Conservation (phyloP, 2,888 invertebrate species). For the Odontomyia ornata region DNA sequence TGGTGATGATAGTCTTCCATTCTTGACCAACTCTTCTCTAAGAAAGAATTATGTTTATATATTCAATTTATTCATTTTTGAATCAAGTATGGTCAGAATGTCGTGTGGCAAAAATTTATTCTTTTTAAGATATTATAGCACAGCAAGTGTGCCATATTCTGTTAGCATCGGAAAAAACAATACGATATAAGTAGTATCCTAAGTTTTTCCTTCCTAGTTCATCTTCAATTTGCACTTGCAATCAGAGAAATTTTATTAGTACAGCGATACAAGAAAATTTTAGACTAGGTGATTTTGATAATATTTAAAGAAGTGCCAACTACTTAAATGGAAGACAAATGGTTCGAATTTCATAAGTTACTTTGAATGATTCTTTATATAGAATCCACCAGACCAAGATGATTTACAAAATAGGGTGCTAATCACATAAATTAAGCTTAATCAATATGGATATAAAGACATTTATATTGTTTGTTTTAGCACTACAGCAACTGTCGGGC, state of each 20-base stretch:
- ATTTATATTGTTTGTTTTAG: too few species aligned
- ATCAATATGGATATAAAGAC: too few species aligned
- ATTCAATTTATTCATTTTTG: conserved; percentile 39
- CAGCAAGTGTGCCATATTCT: conserved; percentile 31
- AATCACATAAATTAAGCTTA: too few species aligned
- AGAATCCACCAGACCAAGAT: too few species aligned
- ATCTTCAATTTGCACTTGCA: not conserved
- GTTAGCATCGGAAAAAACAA: not conserved
- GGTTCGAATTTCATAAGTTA: too few species aligned
- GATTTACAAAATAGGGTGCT: too few species aligned
- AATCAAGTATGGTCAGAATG: conserved; percentile 25
- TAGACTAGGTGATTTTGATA: too few species aligned
- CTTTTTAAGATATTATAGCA: not conserved
- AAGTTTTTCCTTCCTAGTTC: conserved; percentile 1
- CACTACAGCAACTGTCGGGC: too few species aligned
- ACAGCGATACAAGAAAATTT: not conserved
- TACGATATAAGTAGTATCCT: not conserved
- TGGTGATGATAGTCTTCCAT: conserved; percentile 13
- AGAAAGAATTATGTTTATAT: conserved; percentile 16
- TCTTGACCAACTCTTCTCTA: conserved; percentile 7
- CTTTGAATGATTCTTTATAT: too few species aligned
- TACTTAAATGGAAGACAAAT: too few species aligned
- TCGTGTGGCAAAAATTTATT: conserved; percentile 43
- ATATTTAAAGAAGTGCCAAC: too few species aligned
- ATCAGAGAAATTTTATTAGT: not conserved